Base-by-base conservation (phyloP, 2,888 invertebrate genomes). In the Trachelus iudaicus region DNA sequence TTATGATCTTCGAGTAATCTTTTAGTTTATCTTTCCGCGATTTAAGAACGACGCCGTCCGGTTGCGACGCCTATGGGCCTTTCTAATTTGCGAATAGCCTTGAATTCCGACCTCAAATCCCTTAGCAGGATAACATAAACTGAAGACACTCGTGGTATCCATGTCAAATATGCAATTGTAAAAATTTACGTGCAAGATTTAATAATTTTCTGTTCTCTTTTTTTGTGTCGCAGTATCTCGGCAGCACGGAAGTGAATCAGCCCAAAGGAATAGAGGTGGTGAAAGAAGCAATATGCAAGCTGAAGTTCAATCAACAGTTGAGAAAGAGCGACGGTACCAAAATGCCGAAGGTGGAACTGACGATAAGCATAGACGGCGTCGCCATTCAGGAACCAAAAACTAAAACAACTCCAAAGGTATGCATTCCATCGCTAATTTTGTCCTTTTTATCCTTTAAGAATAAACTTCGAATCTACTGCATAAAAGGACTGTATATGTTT, bases 261-360 rank as follows among this genome's bases (percentile, higher is more conserved):
- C 97, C 99, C 34, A 99, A 99, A 93, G 99, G 99, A 84, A 98
- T 98, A 85, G 98, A 99, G 91, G 97, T 99, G 73, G 98, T 99
- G 11, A 98, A 98, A 92, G 99, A 99, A 90, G 98, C 98, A 77
- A 99, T 99, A 88, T 95, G 98, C 87, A 98, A 98, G 90, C 94
- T 99, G 85, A 97, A 98, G 92, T 98, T 99, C 92, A 96, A 96
- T 82, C 97, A 98, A 89, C 98, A 98, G 90, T 93, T 98, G 87
- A 96, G 96, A 90, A 97, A 98, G 90, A 96, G 97, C 78, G 97
- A 98, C 88, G 98, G 97, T 73, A 96, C 96, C 86, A 98, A 98
- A 92, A 95, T 96, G 91, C 95, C 96, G 88, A 97, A 97, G 91
- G 96, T 97, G 30, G 99, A 99, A 92, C 95, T 99, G 83, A 98